Base-by-base conservation (phyloP, 1,140 invertebrate species). In the Drosophila aff. region DNA sequence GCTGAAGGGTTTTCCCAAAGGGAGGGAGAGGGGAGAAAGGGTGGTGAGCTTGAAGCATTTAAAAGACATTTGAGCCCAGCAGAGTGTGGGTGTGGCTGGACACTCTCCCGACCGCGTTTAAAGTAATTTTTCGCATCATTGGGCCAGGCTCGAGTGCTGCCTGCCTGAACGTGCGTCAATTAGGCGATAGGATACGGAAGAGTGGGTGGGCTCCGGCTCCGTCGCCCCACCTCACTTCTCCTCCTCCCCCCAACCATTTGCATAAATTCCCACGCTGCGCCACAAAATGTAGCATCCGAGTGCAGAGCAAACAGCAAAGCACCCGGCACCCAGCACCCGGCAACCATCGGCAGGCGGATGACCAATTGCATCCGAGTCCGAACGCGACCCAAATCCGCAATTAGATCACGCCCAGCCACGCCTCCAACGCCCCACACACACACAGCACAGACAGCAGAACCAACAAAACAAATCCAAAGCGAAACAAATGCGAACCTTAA, bases 41-140 rank as follows among this genome's bases (percentile, higher is more conserved):
- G 21, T 11, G 16, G 0, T 46, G 21, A 6, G 31, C 31, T 58
- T 15, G n/a, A 59, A 66, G 28, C 49, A 52, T 68, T 77, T 61
- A 50, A 77, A 76, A 67, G 63, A 69, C 43, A 77, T 67, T 61
- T 61, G 28, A 38, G 44, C 10, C 21, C 16, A 23, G 23, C 13
- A 23, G 23, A 18, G 26, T 33, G 50, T 33, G 49, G 49, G 26
- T 9, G 49, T 31, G 28, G 28, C 28, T 18, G 18, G 16, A 16
- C 23, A 21, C 50, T 53, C 31, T 21, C 43, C 47, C 47, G 57
- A 43, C 59, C 73, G 50, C 67, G 76, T 89, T 80, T 83, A 66
- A 87, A 83, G 79, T 72, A 77, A 87, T 87, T 86, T 87, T 87
- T 59, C 72, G 67, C 80, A 80, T 83, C 83, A 87, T 87, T 83